Base-by-base conservation (phyloP, 2,113 vertebrate genomes). In the Tachysurus vachellii region DNA sequence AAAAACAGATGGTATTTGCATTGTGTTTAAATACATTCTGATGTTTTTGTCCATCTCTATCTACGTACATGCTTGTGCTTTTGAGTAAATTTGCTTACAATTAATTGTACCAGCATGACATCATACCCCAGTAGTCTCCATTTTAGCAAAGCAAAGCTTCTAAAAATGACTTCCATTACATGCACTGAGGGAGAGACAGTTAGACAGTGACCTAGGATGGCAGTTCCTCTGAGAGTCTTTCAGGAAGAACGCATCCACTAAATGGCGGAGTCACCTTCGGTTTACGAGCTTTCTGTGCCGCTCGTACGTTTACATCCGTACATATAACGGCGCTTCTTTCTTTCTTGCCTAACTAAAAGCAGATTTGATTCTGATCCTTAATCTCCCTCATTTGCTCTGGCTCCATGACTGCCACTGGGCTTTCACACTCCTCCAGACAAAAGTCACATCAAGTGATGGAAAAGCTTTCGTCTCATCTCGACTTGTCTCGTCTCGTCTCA, bases 301-400 rank as follows among this genome's bases (percentile, higher is more conserved):
- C 23, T 70, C 50, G 23, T 57, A 21, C 17, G 11, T 36, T 11
- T 21, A 80, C 16, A 21, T 57, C 62, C 0, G 1, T 62, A 16
- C 28, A 9, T n/a, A 31, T 21, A 80, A 73, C 11, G n/a, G 7
- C 11, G 19, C 83, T 26, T 73, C 36, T 42, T 84, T 44, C 28
- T 36, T 31, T 89, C 71, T 36, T 87, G 28, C 31, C 44, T 66
- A 84, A 88, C 68, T 85, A 66, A 76, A 84, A 54, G 84, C 71
- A 83, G 89, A 88, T 90, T 66, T 84, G 68, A 86, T 89, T 84
- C 81, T 76, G 84, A 44, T 6, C 75, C 42, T 76, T 88, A 90
- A 90, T 90, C 88, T 80, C 83, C 66, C 64, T 61, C 23, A 79
- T 81, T 56, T 88, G 89, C 88, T 82, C 84, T 89, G 56, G 50